phyloP scores from a whole-genome alignment of 2,888 invertebrate species.

The Leucania comma region DNA sequence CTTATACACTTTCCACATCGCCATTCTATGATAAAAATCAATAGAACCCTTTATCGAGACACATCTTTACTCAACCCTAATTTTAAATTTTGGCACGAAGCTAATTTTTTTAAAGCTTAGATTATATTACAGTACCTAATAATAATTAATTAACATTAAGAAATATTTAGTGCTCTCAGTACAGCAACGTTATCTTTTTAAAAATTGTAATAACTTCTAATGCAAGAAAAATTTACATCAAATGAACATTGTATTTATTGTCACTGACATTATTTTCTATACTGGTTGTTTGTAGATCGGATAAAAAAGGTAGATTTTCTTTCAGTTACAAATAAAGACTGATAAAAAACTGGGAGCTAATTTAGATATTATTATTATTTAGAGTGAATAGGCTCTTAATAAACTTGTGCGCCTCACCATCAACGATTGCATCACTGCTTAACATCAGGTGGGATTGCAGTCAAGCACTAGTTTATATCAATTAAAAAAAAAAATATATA shows the following conservation, averaged over 20 bases:
- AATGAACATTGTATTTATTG: background rate
- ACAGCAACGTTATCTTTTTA: background rate
- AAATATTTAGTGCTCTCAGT: background rate
- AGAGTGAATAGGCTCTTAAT: too few species aligned
- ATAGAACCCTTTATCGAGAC: background rate
- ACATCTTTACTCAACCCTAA: background rate
- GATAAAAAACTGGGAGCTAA: background rate
- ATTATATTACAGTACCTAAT: background rate
- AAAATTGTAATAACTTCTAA: background rate
- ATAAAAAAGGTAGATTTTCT: background rate
- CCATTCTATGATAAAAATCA: background rate
- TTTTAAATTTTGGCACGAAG: slow-evolving; percentile 29
- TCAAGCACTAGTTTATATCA: too few species aligned
- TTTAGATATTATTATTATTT: background rate
- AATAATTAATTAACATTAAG: background rate
- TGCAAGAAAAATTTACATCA: background rate
- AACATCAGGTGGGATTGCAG: too few species aligned
- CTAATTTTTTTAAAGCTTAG: background rate
- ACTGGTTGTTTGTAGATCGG: background rate
- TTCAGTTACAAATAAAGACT: background rate
- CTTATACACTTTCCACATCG: background rate
- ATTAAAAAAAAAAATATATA: too few species aligned
- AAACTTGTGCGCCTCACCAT: too few species aligned
- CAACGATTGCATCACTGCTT: too few species aligned
- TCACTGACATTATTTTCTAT: background rate